Base-by-base conservation (phyloP, 2,888 invertebrate species). In the Glyphotaelius pellucidus region DNA sequence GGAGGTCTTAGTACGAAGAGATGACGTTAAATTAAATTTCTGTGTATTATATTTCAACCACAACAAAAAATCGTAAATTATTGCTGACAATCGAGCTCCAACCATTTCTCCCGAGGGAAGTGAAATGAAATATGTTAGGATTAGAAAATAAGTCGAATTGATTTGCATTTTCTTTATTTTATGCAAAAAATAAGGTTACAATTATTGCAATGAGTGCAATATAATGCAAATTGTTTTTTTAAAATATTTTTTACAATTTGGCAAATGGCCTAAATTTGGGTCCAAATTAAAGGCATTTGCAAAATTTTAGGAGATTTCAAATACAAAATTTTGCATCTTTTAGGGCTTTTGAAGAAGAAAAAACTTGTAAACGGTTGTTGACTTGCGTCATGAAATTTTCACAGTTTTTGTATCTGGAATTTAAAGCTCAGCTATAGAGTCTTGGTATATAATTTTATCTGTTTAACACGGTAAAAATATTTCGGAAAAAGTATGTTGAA, bases 11-110 rank as follows among this genome's bases (percentile, higher is more conserved):
- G 52, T 32, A n/a, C n/a, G 90, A 89, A 38, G 79, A 67, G 14
- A 87, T 87, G 31, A 83, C 81, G 83, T 85, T 86, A 89, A 91
- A 91, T 91, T 91, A 91, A 89, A 80, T 42, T 47, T 35, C 85
- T 3, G 7, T 67, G 67, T n/a, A 67, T 67, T 25, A 67, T 67
- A 67, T 81, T n/a, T 67, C 67, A n/a, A n/a, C 67, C 67, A 67
- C 25, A 67, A 67, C 25, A 67, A 67, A 7, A 9, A 67, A 67
- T 67, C 67, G 7, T 67, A 67, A 67, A 67, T 67, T 67, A 67
- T 67, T 67, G 67, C 67, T n/a, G 67, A 67, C 67, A 67, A 67
- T n/a, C 9, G 25, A 67, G 67, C 7, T 67, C 67, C 67, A 25
- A 67, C 67, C 67, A 67, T 67, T 67, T 67, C 67, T 67, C 67